phyloP scores from a whole-genome alignment of 2,797 vertebrate genomes.

The Synanceia verrucosa region DNA sequence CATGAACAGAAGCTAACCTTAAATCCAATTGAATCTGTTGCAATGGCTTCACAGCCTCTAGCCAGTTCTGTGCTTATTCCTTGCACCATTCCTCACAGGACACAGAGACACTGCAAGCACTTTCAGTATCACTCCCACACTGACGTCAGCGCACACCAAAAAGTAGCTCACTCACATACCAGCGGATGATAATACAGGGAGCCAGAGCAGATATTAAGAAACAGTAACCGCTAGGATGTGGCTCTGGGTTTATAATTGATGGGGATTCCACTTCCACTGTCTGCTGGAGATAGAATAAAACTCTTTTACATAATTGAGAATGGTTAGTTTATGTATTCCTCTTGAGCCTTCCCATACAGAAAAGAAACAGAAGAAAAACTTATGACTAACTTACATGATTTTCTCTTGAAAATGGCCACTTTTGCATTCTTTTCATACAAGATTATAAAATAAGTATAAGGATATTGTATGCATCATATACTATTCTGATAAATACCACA shows the following conservation, averaged over 20 bases:
- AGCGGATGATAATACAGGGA: constrained; percentile 42
- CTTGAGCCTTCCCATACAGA: too few species aligned
- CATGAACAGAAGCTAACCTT: constrained; percentile 60
- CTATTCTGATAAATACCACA: too few species aligned
- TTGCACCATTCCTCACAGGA: constrained; percentile 45
- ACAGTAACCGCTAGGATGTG: constrained; percentile 42
- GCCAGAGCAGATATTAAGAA: constrained; percentile 42
- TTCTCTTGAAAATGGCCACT: too few species aligned
- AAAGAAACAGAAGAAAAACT: too few species aligned
- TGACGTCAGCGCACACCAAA: constrained; percentile 19
- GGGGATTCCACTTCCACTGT: constrained; percentile 55
- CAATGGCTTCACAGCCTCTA: constrained; percentile 59
- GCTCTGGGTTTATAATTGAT: constrained; percentile 58
- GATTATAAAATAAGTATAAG: too few species aligned
- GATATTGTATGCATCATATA: too few species aligned
- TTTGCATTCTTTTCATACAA: too few species aligned
- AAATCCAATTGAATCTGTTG: constrained; percentile 67
- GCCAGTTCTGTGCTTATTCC: constrained; percentile 52
- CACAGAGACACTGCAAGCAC: constrained; percentile 24
- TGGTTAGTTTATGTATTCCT: constrained; percentile 56
- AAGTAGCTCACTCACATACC: constrained; percentile 31
- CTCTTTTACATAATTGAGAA: constrained; percentile 58
- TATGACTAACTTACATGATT: too few species aligned
- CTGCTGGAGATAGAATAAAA: constrained; percentile 57
- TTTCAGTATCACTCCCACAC: constrained; percentile 38